Evolutionary conservation across 2,113 vertebrate species (phyloP), one percentile per base, ranked within the genome.

Genomic region (Stegostoma tigrinum): DNA sequence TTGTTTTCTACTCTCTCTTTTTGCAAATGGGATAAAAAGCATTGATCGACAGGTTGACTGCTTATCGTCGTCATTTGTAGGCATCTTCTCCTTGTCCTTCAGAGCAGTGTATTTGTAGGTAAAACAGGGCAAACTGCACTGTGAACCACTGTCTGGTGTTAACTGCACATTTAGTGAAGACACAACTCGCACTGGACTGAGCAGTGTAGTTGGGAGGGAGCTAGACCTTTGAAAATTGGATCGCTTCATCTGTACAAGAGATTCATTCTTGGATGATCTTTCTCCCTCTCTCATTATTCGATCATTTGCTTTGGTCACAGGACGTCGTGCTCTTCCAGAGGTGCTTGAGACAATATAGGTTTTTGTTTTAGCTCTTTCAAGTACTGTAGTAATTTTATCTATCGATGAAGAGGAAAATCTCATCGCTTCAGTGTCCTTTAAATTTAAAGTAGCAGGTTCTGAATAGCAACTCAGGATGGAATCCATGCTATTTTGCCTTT

Each of bases 131-230:
- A 98, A 97, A 55, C 98, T 98, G 96, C 98, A 98, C 42, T 97
- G 96, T 0, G 97, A 97, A 95, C 98, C 97, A 64, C 98, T 98
- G 21, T 97, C 98, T 14, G 98, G 97, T 75, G 98, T 97, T 23
- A 99, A 96, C 90, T 98, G 98, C 90, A 99, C 98, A 38, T 98
- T 98, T 96, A 99, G 97, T 3, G 98, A 99, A 61, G 99, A 99
- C 89, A 99, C 98, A 0, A 99, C 98, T 95, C 97, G 98, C 14
- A 98, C 97, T 0, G 98, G 98, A 85, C 96, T 98, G 75, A 98
- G 96, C 61, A 99, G 96, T 0, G 98, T 97, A 86, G 97, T 97
- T 6, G 99, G 99, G 89, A 99, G 97, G n/a, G 99, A 99, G 94
- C 98, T 98, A 96, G 99, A 98, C 66, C 99, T 98, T 96, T 98